Evolutionary conservation across 2,797 vertebrate genomes (phyloP).

Genomic region (Peromyscus eremicus): DNA sequence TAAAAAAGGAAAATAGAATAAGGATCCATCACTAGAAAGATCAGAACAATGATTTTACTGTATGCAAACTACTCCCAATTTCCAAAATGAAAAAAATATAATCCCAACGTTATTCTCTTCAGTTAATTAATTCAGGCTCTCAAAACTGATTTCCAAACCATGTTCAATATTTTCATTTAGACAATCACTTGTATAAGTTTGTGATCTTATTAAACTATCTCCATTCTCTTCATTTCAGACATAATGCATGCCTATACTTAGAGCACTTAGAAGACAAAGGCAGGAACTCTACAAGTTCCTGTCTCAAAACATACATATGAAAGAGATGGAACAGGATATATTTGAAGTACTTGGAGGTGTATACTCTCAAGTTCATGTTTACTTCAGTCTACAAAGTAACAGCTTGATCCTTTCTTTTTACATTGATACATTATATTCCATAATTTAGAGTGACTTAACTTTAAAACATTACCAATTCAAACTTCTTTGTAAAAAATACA

Average conservation of each 20-base stretch:
- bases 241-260: neutral
- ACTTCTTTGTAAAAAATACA: conserved; percentile 51
- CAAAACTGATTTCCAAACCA: neutral
- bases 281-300: neutral
- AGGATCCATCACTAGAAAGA: neutral
- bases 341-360: neutral
- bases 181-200: neutral
- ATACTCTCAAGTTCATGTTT: neutral
- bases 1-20: neutral
- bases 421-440: neutral
- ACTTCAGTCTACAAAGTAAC: conserved; percentile 2
- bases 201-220: neutral
- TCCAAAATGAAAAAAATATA: neutral
- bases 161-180: neutral
- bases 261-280: neutral
- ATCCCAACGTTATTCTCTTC: neutral
- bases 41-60: neutral
- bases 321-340: neutral
- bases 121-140: neutral
- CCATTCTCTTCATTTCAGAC: neutral
- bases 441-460: conserved; percentile 61
- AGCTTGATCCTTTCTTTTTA: conserved; percentile 61
- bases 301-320: neutral
- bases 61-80: neutral
- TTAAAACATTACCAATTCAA: conserved; percentile 54